These are phyloP conservation scores for Jaculus jaculus DNA, from an alignment of 2,113 vertebrate genomes.

Conservation along the genomic window DNA sequence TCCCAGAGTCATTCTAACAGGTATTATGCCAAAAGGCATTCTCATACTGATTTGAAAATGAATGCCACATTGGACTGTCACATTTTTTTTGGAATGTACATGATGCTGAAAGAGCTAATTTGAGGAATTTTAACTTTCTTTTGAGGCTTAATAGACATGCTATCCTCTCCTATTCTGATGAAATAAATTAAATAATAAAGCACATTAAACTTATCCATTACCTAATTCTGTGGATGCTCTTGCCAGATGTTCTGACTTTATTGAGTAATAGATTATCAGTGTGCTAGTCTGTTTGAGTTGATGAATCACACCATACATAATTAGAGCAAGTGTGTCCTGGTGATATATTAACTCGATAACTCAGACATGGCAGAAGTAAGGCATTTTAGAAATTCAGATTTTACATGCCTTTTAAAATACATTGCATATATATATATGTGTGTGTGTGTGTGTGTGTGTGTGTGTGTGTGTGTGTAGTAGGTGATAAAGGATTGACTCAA, in stretches of 20 bases:
- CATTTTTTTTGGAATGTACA: constrained; percentile 26
- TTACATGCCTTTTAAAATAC: constrained; percentile 14
- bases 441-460: too few relatives aligned
- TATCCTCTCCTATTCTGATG: background rate
- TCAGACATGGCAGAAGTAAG: constrained; percentile 60
- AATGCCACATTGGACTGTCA: background rate
- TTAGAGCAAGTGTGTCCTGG: constrained; percentile 30
- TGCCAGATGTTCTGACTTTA: constrained; percentile 74
- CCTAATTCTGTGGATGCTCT: constrained; percentile 35
- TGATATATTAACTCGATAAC: constrained; percentile 81
- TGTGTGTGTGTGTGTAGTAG: background rate
- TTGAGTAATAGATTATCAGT: constrained; percentile 81
- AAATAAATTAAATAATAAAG: constrained; percentile 67
- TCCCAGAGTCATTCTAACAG: background rate
- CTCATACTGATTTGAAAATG: background rate
- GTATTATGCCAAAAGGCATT: background rate
- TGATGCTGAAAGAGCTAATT: constrained; percentile 43
- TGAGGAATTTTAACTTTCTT: constrained; percentile 44
- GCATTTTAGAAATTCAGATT: constrained; percentile 50
- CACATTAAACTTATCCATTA: constrained; percentile 34
- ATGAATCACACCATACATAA: constrained; percentile 72
- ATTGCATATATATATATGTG: background rate
- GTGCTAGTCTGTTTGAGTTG: constrained; percentile 55
- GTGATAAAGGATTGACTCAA: background rate
- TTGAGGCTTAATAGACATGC: constrained; percentile 49